Percentiles rank a stretch among this genome's conserved stretches.
These are phyloP conservation scores for Anguilla obscura DNA, from an alignment of 2,797 vertebrate species.

Conservation along the genomic window DNA sequence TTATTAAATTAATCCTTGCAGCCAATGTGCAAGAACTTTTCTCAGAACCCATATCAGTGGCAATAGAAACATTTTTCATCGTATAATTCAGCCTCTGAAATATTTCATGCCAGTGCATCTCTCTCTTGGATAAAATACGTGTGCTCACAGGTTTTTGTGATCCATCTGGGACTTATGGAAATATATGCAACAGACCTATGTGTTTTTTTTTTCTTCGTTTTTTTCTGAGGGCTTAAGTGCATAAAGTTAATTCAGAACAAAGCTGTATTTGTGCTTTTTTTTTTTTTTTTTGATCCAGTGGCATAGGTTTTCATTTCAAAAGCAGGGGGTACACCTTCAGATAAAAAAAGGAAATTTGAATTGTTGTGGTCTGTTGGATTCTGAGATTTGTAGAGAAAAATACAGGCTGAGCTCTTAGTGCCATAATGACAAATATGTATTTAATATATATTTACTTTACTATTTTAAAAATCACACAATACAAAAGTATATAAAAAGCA, in stretches of 20 bases:
- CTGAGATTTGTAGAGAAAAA: background rate
- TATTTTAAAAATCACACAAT: too few relatives aligned
- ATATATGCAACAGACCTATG: background rate
- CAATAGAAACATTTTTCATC: conserved; percentile 20
- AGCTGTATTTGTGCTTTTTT: background rate
- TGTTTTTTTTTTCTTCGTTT: background rate
- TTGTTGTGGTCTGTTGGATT: background rate
- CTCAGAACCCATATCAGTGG: background rate
- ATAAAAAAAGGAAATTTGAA: background rate
- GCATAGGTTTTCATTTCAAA: conserved; percentile 27
- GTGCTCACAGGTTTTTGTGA: background rate
- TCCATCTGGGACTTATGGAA: background rate
- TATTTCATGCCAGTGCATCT: background rate
- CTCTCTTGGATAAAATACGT: background rate
- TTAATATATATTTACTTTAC: too few relatives aligned
- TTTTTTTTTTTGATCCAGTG: background rate
- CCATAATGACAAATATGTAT: too few relatives aligned
- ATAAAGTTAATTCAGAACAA: background rate
- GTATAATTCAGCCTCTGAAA: conserved; percentile 23
- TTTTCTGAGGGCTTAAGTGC: background rate
- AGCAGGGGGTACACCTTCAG: background rate
- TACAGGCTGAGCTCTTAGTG: too few relatives aligned
- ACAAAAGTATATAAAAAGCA: too few relatives aligned
- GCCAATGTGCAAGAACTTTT: conserved; percentile 27
- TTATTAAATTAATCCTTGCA: conserved; percentile 40